Conservation (phyloP, 2,888 invertebrate genomes). For the Diploptera punctata region DNA sequence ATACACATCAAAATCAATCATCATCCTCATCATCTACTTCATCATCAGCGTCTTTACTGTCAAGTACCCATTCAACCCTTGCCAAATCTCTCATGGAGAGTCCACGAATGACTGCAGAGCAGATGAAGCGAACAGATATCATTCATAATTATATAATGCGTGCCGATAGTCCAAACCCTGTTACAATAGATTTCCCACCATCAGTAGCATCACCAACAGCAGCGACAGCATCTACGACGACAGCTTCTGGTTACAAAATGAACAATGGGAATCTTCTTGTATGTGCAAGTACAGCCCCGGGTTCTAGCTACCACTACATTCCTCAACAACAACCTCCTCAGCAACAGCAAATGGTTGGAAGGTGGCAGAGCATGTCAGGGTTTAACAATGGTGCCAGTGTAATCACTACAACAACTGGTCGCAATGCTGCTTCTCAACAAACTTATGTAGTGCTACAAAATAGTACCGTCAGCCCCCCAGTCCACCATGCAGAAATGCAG, state of each 20-base stretch:
- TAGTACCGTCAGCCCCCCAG: constrained; percentile 35
- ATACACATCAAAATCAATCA: constrained; percentile 34
- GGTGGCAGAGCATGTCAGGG: constrained; percentile 34
- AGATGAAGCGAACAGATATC: constrained; percentile 89
- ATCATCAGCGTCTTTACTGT: constrained; percentile 62
- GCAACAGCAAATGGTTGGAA: constrained; percentile 23
- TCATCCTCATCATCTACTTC: constrained; percentile 54
- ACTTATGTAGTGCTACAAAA: constrained; percentile 36
- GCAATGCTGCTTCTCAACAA: constrained; percentile 32
- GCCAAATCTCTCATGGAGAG: constrained; percentile 92
- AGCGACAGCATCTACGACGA: constrained; percentile 60
- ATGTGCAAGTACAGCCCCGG: constrained; percentile 41
- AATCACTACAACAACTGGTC: constrained; percentile 65
- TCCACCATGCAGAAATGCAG: constrained; percentile 51
- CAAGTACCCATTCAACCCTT: constrained; percentile 87
- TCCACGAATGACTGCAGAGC: constrained; percentile 93
- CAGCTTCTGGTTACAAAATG: constrained; percentile 44
- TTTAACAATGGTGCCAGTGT: constrained; percentile 61
- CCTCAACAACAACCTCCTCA: constrained; percentile 46
- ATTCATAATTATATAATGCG: constrained; percentile 93
- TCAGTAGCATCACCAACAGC: constrained; percentile 56
- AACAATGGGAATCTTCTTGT: constrained; percentile 38
- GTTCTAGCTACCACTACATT: constrained; percentile 47
- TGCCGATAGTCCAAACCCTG: constrained; percentile 58
- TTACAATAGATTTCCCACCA: constrained; percentile 43